Conservation (phyloP, 2,113 vertebrate species). For the Psettodes erumei region DNA sequence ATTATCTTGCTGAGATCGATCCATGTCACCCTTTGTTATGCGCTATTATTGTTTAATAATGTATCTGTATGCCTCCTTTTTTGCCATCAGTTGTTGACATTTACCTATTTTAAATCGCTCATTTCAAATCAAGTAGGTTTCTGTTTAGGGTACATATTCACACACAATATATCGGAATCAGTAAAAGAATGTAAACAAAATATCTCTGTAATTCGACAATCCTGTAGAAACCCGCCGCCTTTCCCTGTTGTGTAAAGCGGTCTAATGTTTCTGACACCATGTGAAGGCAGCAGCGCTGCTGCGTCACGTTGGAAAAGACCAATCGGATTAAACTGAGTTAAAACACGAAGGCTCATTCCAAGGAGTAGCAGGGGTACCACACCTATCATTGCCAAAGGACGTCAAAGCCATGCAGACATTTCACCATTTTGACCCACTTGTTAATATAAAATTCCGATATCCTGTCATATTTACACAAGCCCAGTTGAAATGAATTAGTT, state of each 20-base stretch:
- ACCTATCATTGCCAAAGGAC: accelerated
- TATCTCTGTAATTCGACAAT: not conserved
- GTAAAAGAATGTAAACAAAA: not conserved
- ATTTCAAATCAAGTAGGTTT: not conserved
- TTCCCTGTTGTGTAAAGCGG: conserved; percentile 14
- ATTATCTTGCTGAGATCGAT: not conserved
- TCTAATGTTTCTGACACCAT: conserved; percentile 28
- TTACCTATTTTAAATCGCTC: not conserved
- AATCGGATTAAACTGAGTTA: conserved; percentile 81
- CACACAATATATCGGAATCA: not conserved
- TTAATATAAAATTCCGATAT: too few relatives aligned
- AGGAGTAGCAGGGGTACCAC: not conserved
- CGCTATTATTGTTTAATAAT: not conserved
- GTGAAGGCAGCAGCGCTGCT: conserved; percentile 48
- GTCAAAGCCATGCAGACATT: accelerated
- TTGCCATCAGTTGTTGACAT: not conserved
- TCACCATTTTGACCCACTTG: accelerated
- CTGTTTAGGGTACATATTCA: not conserved
- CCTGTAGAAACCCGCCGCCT: not conserved
- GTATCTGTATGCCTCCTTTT: not conserved
- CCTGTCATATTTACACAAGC: accelerated
- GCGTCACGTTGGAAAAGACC: conserved; percentile 78
- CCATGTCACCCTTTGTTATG: not conserved
- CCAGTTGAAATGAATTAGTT: accelerated
- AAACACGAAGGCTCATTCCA: conserved; percentile 47